These are phyloP conservation scores for Coregonus ussuriensis DNA, from an alignment of 2,797 vertebrate genomes.

Conservation along the genomic window DNA sequence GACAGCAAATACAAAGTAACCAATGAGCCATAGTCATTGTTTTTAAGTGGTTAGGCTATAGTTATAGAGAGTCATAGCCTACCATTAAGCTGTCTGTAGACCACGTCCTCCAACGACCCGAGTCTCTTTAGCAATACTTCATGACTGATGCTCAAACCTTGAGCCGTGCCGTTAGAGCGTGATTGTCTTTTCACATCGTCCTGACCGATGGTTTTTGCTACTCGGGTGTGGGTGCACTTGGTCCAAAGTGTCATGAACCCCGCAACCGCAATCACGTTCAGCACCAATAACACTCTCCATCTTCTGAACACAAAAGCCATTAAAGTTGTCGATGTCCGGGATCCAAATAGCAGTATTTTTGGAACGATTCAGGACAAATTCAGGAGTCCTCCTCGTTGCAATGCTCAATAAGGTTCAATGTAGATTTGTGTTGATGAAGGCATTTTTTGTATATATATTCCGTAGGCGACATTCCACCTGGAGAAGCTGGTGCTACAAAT, in stretches of 20 bases:
- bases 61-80: conserved; percentile 44
- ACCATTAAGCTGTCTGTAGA: conserved; percentile 95
- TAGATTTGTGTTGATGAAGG: not conserved
- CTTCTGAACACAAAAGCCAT: conserved; percentile 93
- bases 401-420: conserved; percentile 35
- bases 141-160: conserved; percentile 81
- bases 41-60: not conserved
- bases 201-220: conserved; percentile 73
- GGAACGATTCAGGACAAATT: conserved; percentile 33
- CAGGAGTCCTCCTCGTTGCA: conserved; percentile 30
- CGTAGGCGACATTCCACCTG: not conserved
- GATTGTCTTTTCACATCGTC: conserved; percentile 79
- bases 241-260: conserved; percentile 92
- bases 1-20: too few species aligned
- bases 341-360: conserved; percentile 30
- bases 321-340: conserved; percentile 62
- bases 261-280: conserved; percentile 88
- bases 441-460: not conserved
- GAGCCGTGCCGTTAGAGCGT: conserved; percentile 81
- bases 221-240: conserved; percentile 85
- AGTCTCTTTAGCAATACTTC: conserved; percentile 91
- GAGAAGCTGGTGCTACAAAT: not conserved
- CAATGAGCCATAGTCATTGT: too few species aligned
- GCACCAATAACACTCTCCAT: conserved; percentile 92
- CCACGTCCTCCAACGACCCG: conserved; percentile 94